Evolutionary conservation across 2,797 vertebrate genomes (phyloP).

Genomic region (Psittacula echo): DNA sequence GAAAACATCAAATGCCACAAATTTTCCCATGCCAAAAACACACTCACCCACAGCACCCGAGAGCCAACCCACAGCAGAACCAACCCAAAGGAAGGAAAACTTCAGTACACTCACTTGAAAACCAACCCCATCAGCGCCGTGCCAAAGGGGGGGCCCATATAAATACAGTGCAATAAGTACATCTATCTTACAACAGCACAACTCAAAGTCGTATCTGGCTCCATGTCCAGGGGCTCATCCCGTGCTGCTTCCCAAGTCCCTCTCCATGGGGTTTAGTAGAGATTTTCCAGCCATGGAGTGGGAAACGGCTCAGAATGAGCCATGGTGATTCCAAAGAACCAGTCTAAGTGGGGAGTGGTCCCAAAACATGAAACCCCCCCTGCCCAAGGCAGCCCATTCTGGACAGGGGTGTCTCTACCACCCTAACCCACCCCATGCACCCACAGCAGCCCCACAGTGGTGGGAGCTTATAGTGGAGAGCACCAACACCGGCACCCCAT

Average conservation of each 20-base stretch:
- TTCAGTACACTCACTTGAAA: slow-evolving; percentile 39
- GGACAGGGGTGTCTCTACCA: not conserved
- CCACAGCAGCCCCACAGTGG: not conserved
- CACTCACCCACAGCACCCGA: not conserved
- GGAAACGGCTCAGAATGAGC: fast-evolving
- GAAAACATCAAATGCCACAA: slow-evolving; percentile 40
- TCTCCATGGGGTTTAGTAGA: not conserved
- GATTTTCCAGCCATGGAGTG: fast-evolving
- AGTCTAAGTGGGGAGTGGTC: not conserved
- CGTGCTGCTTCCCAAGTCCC: not conserved
- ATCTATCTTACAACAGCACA: not conserved
- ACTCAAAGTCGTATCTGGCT: not conserved
- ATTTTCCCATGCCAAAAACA: slow-evolving; percentile 9
- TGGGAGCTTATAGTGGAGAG: not conserved
- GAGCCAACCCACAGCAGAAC: slow-evolving; percentile 1
- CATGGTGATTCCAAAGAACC: not conserved
- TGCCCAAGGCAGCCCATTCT: not conserved
- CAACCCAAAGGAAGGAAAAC: not conserved
- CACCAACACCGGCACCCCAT: fast-evolving
- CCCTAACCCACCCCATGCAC: not conserved
- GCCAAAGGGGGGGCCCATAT: not conserved
- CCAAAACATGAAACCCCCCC: not conserved
- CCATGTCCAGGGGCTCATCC: not conserved
- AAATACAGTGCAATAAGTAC: slow-evolving; percentile 72
- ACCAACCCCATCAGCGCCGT: not conserved